Base-by-base conservation (phyloP, 2,113 vertebrate species). In the Scomber scombrus region DNA sequence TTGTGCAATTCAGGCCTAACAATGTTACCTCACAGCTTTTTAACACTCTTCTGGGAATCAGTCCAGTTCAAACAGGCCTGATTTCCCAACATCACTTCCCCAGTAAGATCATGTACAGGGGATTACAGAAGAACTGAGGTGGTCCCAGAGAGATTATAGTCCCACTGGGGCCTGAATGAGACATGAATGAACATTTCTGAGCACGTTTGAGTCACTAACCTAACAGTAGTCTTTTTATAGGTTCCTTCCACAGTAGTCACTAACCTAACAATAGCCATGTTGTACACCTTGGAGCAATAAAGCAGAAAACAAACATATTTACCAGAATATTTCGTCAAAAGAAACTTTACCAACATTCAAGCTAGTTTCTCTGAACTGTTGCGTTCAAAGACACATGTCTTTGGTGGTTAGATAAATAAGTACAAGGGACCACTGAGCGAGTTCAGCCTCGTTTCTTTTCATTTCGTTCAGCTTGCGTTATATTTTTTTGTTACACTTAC, bases 1-100 rank as follows among this genome's bases (percentile, higher is more conserved):
- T 75, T 74, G 68, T 56, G 71, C 61, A 90, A 79, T n/a, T n/a
- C 46, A 57, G 26, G 2, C 31, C 2, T 29, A 19, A 4, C 29
- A 16, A 11, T 71, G 40, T 61, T 60, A 55, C 34, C 14, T 19
- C 34, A 80, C 62, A 66, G 11, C 13, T 67, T 45, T 51, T 47
- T 46, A 26, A 23, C 49, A 26, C 5, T 18, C 3, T 63, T 66
- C 58, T 63, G 51, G 23, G 40, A 73, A 75, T 13, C 60, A 34
- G 3, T 19, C 46, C 50, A 72, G 45, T 29, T n/a, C 3, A 29
- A 4, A 65, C 23, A 40, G 21, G 26, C 29, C 43, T 46, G 69
- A 4, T 68, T 55, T 60, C 43, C 45, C 56, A 72, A 45, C 51
- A 67, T 69, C 57, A 23, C 52, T n/a, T 65, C 26, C 13, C 12